Conservation (phyloP, 2,113 vertebrate species). For the Xiphophorus maculatus region DNA sequence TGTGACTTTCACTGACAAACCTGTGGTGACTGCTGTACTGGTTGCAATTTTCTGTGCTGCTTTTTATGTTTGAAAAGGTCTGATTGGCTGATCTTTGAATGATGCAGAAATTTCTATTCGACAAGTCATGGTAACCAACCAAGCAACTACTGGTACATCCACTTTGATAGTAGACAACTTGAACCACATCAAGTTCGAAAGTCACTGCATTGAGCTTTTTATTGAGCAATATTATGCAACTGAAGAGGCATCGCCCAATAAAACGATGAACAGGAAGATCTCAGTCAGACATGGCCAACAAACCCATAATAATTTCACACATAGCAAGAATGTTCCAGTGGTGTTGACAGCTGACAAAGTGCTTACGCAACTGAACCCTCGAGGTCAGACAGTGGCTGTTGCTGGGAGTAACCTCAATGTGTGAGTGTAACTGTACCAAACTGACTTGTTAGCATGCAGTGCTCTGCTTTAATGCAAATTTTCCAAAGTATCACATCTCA, state of each 20-base stretch:
- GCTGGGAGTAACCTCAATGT: conserved; percentile 35
- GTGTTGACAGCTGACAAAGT: conserved; percentile 51
- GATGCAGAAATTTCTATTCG: neutral
- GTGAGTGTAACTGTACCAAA: conserved; percentile 12
- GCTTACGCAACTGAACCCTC: conserved; percentile 49
- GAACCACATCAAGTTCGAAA: neutral
- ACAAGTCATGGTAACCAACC: too few species aligned
- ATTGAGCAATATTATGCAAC: conserved; percentile 35
- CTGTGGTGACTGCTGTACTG: neutral
- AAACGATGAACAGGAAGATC: conserved; percentile 13
- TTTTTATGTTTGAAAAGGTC: neutral
- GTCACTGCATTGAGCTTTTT: neutral
- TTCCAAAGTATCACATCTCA: conserved; percentile 50
- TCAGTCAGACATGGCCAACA: conserved; percentile 9
- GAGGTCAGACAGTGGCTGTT: conserved; percentile 39
- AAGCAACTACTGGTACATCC: too few species aligned
- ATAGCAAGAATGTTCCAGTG: conserved; percentile 54
- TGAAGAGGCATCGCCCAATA: conserved; percentile 22
- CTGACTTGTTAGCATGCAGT: conserved; percentile 18
- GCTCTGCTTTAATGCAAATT: conserved; percentile 38
- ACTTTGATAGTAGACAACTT: too few species aligned
- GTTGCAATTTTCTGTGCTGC: neutral
- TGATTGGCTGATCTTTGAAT: neutral
- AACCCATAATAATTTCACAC: conserved; percentile 47
- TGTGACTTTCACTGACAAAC: neutral